phyloP scores from a whole-genome alignment of 37 sponge, comb jelly and placozoan species.

The Chondrilla cf. caribensis region DNA sequence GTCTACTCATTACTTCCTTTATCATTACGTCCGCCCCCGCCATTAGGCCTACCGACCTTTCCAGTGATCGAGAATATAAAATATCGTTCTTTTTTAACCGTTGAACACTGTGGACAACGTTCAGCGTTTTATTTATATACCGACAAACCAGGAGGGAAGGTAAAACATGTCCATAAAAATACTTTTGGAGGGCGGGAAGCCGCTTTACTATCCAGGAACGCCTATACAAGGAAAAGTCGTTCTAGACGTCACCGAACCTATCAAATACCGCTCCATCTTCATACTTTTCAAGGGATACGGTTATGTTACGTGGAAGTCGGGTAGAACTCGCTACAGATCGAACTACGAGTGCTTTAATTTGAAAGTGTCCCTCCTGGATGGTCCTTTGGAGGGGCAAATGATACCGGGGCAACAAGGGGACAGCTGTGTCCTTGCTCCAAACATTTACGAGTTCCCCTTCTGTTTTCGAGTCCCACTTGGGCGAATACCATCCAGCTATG shows the following conservation, averaged over 20 bases:
- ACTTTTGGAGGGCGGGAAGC: background rate
- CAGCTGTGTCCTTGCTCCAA: background rate
- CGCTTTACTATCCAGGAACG: slow-evolving; percentile 20
- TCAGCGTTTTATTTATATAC: too few relatives aligned
- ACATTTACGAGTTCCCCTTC: slow-evolving; percentile 29
- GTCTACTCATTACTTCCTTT: too few relatives aligned
- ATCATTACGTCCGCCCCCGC: too few relatives aligned
- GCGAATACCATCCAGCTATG: slow-evolving; percentile 14
- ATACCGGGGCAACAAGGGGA: background rate
- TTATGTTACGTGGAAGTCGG: slow-evolving; percentile 8
- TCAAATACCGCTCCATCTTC: slow-evolving; percentile 5
- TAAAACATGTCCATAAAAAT: background rate
- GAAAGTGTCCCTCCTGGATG: background rate
- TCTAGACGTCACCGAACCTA: slow-evolving; percentile 1
- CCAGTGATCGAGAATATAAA: too few relatives aligned
- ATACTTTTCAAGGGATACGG: background rate
- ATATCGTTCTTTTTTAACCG: too few relatives aligned
- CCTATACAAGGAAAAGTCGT: slow-evolving; percentile 6
- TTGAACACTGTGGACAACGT: too few relatives aligned
- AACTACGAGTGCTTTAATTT: slow-evolving; percentile 17
- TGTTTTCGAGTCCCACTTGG: slow-evolving; percentile 17
- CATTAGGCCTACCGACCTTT: too few relatives aligned
- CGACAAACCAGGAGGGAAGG: too few relatives aligned
- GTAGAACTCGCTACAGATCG: background rate
- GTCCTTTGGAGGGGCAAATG: background rate